These are phyloP conservation scores for Mirounga angustirostris DNA, from an alignment of 2,113 vertebrate genomes.

Conservation along the genomic window DNA sequence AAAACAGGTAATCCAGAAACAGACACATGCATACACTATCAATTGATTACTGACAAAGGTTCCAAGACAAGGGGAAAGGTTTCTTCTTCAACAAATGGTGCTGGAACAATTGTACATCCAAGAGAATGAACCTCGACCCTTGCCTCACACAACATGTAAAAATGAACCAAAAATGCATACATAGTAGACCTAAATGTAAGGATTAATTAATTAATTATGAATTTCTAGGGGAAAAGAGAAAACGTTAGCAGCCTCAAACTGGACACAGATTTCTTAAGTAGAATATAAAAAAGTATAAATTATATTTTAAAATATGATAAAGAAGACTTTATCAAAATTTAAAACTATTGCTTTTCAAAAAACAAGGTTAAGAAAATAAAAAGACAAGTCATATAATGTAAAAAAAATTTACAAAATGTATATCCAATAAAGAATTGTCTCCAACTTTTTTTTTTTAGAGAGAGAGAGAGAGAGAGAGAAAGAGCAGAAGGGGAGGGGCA, in stretches of 20 bases:
- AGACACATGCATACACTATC: neutral
- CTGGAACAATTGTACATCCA: neutral
- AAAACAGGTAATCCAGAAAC: neutral
- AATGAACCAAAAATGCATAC: neutral
- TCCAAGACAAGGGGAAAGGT: neutral
- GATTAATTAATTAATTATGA: neutral
- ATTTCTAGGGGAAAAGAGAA: neutral
- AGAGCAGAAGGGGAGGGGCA: neutral
- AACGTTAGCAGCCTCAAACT: neutral
- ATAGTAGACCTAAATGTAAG: neutral
- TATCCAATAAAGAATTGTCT: neutral
- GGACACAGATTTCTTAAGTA: neutral
- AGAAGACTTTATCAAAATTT: neutral
- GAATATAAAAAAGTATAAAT: neutral
- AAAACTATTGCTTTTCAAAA: neutral
- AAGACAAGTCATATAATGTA: neutral
- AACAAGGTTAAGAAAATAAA: neutral
- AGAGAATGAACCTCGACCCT: neutral
- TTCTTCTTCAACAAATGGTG: neutral
- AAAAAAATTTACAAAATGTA: neutral
- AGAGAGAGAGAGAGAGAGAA: neutral
- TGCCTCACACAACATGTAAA: neutral
- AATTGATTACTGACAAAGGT: neutral
- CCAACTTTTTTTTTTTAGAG: neutral
- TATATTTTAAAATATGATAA: neutral